Base-by-base conservation (phyloP, 2,797 vertebrate species). In the Manis pentadactyla region DNA sequence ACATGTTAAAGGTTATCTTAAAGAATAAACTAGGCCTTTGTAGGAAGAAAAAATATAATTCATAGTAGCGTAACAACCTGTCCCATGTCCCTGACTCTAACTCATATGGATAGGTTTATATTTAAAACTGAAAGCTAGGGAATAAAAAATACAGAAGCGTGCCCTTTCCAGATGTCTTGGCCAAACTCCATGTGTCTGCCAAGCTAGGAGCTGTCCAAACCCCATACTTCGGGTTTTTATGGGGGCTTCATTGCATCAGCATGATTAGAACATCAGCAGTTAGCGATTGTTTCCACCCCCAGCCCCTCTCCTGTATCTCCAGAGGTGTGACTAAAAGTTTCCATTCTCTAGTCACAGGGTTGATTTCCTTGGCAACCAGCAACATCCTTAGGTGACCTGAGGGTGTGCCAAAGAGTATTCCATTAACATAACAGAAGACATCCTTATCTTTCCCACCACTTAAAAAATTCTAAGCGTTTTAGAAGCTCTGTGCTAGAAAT, bases 221-320 rank as follows among this genome's bases (percentile, higher is more conserved):
- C 17, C 17, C 46, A 51, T 21, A 75, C 2, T n/a, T n/a, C 15
- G 18, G 12, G 29, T 75, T 75, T 75, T 75, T 21, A 74, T 51
- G 73, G 73, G n/a, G 15, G 46, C 10, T 74, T 74, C 21, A 21
- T 49, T 75, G 51, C 29, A 51, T 31, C 31, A 18, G 46, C 46
- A 51, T 0, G 0, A 5, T 31, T n/a, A 51, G 51, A n/a, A 49
- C 29, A n/a, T 18, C 13, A 18, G 17, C 15, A 27, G n/a, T 11
- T 75, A 29, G 1, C 73, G 49, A 51, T n/a, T 9, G 46, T 31
- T 31, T 51, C 29, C 49, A 31, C 73, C 9, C 19, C 71, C 46
- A 49, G 42, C 29, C 37, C 37, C 37, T 39, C 37, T 39, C 37
- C 37, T 39, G 37, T 39, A 39, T 39, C 37, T 39, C 37, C 37